Evolutionary conservation across 2,797 vertebrate species (phyloP).

Genomic region (Mus minutoides): DNA sequence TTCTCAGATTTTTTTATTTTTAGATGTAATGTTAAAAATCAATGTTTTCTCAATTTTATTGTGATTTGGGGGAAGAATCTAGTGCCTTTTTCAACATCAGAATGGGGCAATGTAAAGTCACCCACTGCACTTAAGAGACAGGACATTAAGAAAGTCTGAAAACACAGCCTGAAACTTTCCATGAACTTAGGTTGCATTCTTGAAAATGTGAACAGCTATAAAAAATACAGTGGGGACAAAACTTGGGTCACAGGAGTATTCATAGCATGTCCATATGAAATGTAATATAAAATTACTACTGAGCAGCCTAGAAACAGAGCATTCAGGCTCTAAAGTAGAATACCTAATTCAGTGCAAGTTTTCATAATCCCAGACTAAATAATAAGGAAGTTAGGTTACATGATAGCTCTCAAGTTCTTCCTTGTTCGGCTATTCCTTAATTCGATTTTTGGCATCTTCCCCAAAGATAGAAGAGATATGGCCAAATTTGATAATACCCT

Average conservation of each 20-base stretch:
- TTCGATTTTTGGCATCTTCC: slow-evolving; percentile 37
- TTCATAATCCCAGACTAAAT: slow-evolving; percentile 15
- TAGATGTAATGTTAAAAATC: background rate
- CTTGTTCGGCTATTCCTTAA: background rate
- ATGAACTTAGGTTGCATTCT: slow-evolving; percentile 46
- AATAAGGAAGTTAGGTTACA: slow-evolving; percentile 35
- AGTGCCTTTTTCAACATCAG: background rate
- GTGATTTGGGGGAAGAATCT: background rate
- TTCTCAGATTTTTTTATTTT: slow-evolving; percentile 3
- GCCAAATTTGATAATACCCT: background rate
- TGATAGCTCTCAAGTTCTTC: slow-evolving; percentile 13
- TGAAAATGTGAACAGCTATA: background rate
- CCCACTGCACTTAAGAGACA: background rate
- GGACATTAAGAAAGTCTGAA: background rate
- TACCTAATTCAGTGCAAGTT: slow-evolving; percentile 8
- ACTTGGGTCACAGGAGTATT: background rate
- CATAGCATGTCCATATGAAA: background rate
- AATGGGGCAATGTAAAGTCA: background rate
- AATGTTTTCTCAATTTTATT: slow-evolving; percentile 31
- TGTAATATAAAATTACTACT: background rate
- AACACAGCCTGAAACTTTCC: slow-evolving; percentile 35
- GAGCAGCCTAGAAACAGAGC: slow-evolving; percentile 28
- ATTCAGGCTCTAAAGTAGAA: background rate
- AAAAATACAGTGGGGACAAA: background rate
- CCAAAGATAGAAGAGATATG: background rate